phyloP scores from a whole-genome alignment of 2,888 invertebrate genomes.

The Thymelicus sylvestris region DNA sequence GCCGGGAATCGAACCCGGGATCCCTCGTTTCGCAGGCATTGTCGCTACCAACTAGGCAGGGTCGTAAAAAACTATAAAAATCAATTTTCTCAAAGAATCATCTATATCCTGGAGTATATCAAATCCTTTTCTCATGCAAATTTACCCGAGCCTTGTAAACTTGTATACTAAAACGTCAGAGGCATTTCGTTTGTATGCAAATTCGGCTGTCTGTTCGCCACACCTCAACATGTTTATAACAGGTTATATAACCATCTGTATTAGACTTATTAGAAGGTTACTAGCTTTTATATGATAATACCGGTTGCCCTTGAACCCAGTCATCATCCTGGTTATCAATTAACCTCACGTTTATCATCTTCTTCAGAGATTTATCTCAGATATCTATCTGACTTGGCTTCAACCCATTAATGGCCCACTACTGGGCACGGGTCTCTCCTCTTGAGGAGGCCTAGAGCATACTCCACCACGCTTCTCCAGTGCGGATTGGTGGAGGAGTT shows the following conservation, averaged over 20 bases:
- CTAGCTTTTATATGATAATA: conserved; percentile 7
- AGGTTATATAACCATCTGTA: conserved; percentile 11
- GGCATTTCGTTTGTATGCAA: conserved; percentile 33
- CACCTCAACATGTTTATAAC: conserved; percentile 18
- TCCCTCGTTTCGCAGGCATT: too few species aligned
- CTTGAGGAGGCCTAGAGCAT: too few species aligned
- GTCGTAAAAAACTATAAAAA: background rate
- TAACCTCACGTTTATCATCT: too few species aligned
- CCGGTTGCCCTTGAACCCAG: background rate
- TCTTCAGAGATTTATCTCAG: too few species aligned
- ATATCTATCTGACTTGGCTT: too few species aligned
- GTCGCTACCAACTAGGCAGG: background rate
- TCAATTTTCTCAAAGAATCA: background rate
- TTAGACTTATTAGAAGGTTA: conserved; percentile 10
- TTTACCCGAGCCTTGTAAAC: conserved; percentile 1
- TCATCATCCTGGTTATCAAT: background rate
- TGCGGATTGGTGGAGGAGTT: too few species aligned
- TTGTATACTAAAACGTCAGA: conserved; percentile 7
- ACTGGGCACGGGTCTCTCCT: too few species aligned
- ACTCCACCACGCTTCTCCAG: too few species aligned
- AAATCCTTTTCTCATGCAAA: conserved; percentile 5
- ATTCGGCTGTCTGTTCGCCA: conserved; percentile 26
- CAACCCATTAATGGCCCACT: too few species aligned
- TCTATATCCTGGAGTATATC: background rate
- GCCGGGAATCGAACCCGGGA: too few species aligned